These are phyloP conservation scores for Loripinus fragilis DNA, from an alignment of 2,888 invertebrate species.

Conservation along the genomic window DNA sequence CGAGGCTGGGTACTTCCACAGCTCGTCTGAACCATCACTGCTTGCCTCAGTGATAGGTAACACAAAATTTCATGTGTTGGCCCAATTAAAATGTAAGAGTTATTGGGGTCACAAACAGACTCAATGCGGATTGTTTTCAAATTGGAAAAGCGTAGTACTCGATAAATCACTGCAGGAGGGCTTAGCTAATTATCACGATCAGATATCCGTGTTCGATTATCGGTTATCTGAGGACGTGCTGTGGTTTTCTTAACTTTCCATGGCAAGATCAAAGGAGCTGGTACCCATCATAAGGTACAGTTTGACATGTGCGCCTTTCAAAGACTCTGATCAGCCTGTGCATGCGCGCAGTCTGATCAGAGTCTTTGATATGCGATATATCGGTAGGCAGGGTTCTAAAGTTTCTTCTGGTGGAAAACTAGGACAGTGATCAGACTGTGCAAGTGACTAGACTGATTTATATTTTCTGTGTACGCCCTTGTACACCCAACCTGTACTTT, in stretches of 20 bases:
- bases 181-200: not conserved
- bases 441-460: not conserved
- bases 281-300: too few relatives aligned
- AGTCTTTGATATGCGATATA: not conserved
- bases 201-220: not conserved
- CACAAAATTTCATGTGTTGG: too few relatives aligned
- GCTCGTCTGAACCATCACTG: not conserved
- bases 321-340: not conserved
- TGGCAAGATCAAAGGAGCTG: not conserved
- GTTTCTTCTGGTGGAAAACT: not conserved
- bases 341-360: not conserved
- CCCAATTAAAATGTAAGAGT: too few relatives aligned
- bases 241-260: not conserved
- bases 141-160: not conserved
- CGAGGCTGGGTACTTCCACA: not conserved
- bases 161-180: constrained; percentile 13
- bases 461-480: not conserved
- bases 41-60: too few relatives aligned
- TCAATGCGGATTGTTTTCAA: too few relatives aligned
- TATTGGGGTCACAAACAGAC: too few relatives aligned
- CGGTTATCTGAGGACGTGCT: not conserved
- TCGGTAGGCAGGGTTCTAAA: not conserved
- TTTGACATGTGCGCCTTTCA: not conserved
- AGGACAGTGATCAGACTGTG: not conserved
- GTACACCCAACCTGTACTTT: too few relatives aligned